A percentile compares a stretch with the other conserved stretches of the same genome.
Evolutionary conservation across 2,888 invertebrate species (phyloP).

Genomic region (Caenorhabditis sp.): DNA sequence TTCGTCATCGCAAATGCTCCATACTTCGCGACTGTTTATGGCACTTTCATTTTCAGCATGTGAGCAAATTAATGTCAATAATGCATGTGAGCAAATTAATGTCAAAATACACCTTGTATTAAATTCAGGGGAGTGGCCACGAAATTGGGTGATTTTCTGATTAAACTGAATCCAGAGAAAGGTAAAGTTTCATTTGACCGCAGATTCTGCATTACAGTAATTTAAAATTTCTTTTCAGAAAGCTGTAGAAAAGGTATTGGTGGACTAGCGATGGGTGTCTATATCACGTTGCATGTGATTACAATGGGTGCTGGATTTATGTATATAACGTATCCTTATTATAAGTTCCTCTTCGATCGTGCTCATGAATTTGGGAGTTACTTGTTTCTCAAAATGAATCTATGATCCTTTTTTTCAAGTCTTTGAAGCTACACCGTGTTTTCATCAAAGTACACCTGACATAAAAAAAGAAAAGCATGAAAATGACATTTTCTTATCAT

Average conservation of each 20-base stretch:
- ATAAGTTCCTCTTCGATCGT: background rate
- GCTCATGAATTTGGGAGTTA: background rate
- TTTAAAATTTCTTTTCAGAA: background rate
- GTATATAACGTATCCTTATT: slow-evolving; percentile 17
- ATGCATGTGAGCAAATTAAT: background rate
- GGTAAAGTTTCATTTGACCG: background rate
- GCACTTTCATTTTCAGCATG: slow-evolving; percentile 36
- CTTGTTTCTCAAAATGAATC: background rate
- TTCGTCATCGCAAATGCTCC: slow-evolving; percentile 37
- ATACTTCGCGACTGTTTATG: slow-evolving; percentile 11
- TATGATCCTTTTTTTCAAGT: background rate
- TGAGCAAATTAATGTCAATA: background rate
- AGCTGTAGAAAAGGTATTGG: slow-evolving; percentile 12
- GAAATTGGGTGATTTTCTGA: background rate
- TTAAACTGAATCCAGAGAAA: slow-evolving; percentile 3
- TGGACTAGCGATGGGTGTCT: slow-evolving; percentile 4
- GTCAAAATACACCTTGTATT: background rate
- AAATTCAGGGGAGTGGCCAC: slow-evolving; percentile 23
- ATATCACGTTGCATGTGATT: slow-evolving; percentile 2
- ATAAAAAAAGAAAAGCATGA: background rate
- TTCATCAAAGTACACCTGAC: background rate
- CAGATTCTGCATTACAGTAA: background rate
- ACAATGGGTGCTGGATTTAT: slow-evolving; percentile 20
- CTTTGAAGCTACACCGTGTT: slow-evolving; percentile 8
- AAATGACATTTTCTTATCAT: slow-evolving; percentile 4